These are phyloP conservation scores for Nephrotoma flavescens DNA, from an alignment of 2,888 invertebrate genomes.

Conservation along the genomic window DNA sequence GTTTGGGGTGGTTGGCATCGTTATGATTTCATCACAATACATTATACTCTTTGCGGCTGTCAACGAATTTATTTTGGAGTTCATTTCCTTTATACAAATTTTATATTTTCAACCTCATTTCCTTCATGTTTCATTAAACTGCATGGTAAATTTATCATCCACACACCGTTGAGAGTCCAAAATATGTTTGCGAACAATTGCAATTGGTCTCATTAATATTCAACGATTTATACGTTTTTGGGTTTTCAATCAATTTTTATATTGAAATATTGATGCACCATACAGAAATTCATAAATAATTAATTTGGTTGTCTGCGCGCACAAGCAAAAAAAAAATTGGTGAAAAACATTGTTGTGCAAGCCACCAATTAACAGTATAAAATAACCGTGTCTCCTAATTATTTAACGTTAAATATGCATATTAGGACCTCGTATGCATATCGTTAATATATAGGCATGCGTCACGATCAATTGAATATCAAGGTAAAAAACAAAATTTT, in stretches of 20 bases:
- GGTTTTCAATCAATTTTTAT: background rate
- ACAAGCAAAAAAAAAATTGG: background rate
- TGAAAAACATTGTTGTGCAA: background rate
- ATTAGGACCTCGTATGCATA: background rate
- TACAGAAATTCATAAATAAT: background rate
- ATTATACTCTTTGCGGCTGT: background rate
- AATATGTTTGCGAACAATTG: background rate
- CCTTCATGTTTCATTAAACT: background rate
- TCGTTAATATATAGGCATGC: background rate
- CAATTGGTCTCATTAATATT: background rate
- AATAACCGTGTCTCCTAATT: background rate
- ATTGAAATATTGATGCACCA: background rate
- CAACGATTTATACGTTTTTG: background rate
- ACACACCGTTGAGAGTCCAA: background rate
- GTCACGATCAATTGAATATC: background rate
- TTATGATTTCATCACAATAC: background rate
- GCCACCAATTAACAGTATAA: background rate
- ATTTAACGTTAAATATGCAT: background rate
- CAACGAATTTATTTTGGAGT: background rate
- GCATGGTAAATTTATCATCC: background rate
- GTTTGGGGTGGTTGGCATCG: background rate
- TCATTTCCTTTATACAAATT: background rate
- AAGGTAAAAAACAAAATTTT: background rate
- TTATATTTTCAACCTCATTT: background rate
- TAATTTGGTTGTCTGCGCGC: background rate